Evolutionary conservation across 53 echinoderm and acorn worm species (phyloP), one percentile per base, ranked within the genome.

Genomic region (Patiria pectinifera): DNA sequence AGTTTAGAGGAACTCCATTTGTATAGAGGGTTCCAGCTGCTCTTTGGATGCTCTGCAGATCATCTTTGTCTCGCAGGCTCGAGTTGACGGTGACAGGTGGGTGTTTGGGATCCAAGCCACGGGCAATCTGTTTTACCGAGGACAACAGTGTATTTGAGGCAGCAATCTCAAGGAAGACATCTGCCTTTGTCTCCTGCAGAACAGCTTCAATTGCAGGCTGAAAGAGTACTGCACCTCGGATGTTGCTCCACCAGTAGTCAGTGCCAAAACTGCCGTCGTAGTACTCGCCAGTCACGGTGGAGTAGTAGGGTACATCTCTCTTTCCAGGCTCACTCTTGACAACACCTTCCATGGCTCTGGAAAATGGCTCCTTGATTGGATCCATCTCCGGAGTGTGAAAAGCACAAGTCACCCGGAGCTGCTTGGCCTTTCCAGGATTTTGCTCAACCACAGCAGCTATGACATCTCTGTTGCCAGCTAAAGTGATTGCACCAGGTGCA

Each of bases 361-460:
- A 87, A 85, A 97, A 99, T 66, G 95, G 93, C 89, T 99, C 95
- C 87, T 99, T 94, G 43, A 96, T 95, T 53, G 96, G 96, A 76
- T 99, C 97, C 99, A 99, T 99, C 75, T 96, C 95, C 12, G 97
- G 96, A 89, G 99, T 99, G 80, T 99, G 99, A 84, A 97, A 99
- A 44, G 99, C 97, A 92, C 97, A 97, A 19, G 93, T 93, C 19
- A 99, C 99, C 6, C 97, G 78, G 26, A 99, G 92, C 74, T 97
- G 95, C 88, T 95, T 99, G 60, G 99, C 99, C 53, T 95, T 95
- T 18, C 92, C 95, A 44, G 95, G 94, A 87, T 95, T 97, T 61
- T 97, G 95, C 13, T 92, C 94, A 44, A 93, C 94, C 21, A 98
- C 93, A 72, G 94, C 78, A 13, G 94, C 95, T 59, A 98, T 93